These are phyloP conservation scores for Mesorhabditis spiculigera DNA, from an alignment of 2,888 invertebrate species.

Conservation along the genomic window DNA sequence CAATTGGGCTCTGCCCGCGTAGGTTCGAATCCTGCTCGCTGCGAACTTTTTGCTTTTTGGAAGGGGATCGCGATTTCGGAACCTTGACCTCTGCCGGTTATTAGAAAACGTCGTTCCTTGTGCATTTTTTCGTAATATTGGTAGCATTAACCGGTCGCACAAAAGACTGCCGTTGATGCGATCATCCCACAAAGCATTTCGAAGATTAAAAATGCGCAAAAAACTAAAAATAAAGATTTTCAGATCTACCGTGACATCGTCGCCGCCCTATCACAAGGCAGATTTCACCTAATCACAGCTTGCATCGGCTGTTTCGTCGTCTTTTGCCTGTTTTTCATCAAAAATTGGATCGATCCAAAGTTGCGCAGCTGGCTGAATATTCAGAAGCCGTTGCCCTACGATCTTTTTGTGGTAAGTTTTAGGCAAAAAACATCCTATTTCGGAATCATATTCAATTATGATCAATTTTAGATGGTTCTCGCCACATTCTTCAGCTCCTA, in stretches of 20 bases:
- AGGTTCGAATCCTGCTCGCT: constrained; percentile 53
- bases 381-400: not conserved
- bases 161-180: too few relatives aligned
- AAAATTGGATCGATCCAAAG: not conserved
- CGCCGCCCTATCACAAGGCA: not conserved
- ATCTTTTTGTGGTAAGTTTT: not conserved
- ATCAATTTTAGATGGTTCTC: not conserved
- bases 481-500: not conserved
- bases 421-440: too few relatives aligned
- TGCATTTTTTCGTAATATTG: too few relatives aligned
- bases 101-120: too few relatives aligned
- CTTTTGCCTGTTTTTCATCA: not conserved
- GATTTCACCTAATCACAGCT: not conserved
- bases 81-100: too few relatives aligned
- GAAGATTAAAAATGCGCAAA: too few relatives aligned
- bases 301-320: not conserved
- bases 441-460: too few relatives aligned
- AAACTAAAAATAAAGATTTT: not conserved
- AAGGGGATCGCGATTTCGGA: too few relatives aligned
- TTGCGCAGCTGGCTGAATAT: not conserved
- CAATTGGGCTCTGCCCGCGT: constrained; percentile 53
- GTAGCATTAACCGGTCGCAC: too few relatives aligned
- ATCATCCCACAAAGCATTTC: too few relatives aligned
- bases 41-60: constrained; percentile 21
- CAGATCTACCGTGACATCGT: not conserved